Conservation (phyloP, 1,140 invertebrate species). For the Bombyx mori region DNA sequence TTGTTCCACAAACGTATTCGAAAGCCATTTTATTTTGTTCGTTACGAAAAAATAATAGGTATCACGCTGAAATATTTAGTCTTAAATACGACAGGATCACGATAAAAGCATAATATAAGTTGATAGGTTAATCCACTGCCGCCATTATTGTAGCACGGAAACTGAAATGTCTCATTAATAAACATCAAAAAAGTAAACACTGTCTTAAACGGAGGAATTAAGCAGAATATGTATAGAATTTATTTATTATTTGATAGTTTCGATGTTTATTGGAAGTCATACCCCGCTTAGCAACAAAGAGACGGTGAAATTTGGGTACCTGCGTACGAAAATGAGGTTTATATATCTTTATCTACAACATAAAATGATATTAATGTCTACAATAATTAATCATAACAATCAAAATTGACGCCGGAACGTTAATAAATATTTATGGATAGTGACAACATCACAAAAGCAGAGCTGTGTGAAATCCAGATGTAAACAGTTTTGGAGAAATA, state of each 20-base stretch:
- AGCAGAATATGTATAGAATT: slow-evolving; percentile 3
- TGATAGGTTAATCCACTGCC: slow-evolving; percentile 68
- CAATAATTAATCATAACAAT: slow-evolving; percentile 9
- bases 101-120: slow-evolving; percentile 43
- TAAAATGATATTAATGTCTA: slow-evolving; percentile 26
- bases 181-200: slow-evolving; percentile 70
- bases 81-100: slow-evolving; percentile 18
- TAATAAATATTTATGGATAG: slow-evolving; percentile 23
- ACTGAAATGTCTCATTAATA: slow-evolving; percentile 57
- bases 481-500: slow-evolving; percentile 67
- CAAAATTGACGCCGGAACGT: slow-evolving; percentile 9
- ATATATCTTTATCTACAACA: slow-evolving; percentile 41
- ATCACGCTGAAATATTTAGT: slow-evolving; percentile 42
- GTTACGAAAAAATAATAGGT: slow-evolving; percentile 58
- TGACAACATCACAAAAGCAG: slow-evolving; percentile 58
- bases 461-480: slow-evolving; percentile 64
- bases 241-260: not conserved
- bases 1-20: slow-evolving; percentile 57
- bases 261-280: slow-evolving; percentile 2
- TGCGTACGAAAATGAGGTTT: slow-evolving; percentile 50
- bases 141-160: slow-evolving; percentile 69
- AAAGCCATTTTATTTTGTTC: slow-evolving; percentile 54
- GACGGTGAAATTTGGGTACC: slow-evolving; percentile 45
- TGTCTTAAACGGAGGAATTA: slow-evolving; percentile 40
- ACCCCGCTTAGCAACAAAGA: slow-evolving; percentile 53